Percentiles rank a stretch among this genome's conserved stretches.
Evolutionary conservation across 92 coral and sea anemone genomes (phyloP).

Genomic region (Siderastrea siderea): DNA sequence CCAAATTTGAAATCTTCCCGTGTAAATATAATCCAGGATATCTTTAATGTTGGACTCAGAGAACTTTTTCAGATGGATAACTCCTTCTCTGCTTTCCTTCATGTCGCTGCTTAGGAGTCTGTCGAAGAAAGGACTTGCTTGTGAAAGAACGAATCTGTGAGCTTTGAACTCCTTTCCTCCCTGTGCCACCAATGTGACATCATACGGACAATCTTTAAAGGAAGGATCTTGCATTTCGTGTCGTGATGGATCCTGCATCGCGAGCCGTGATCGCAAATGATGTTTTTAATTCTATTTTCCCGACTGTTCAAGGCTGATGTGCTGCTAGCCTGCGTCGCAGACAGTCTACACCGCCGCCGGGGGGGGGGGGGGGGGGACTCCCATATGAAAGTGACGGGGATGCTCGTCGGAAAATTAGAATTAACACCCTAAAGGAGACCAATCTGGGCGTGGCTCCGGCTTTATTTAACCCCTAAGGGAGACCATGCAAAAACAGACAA

Average conservation of each 20-base stretch:
- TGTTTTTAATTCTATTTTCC: no score
- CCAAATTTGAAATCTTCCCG: not conserved
- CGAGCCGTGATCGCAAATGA: no score
- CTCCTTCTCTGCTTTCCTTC: slow-evolving; percentile 15
- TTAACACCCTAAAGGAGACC: no score
- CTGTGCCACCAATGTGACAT: not conserved
- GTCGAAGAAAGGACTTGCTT: slow-evolving; percentile 22
- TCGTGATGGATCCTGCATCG: not conserved
- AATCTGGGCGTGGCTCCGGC: no score
- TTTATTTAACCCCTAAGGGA: no score
- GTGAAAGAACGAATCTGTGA: slow-evolving; percentile 6
- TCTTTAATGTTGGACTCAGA: not conserved
- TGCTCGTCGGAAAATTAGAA: no score
- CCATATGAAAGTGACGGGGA: no score
- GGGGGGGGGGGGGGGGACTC: no score
- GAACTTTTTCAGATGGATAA: not conserved
- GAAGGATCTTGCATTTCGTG: not conserved
- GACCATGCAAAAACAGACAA: no score
- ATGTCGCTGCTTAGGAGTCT: not conserved
- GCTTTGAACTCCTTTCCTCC: slow-evolving; percentile 24
- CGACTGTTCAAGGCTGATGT: no score
- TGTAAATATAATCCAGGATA: slow-evolving; percentile 13
- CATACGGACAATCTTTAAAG: not conserved
- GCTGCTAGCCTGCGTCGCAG: no score
- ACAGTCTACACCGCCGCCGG: no score